Evolutionary conservation across 2,888 invertebrate genomes (phyloP), one percentile per base, ranked within the genome.

Genomic region (Oxycera nigricornis): DNA sequence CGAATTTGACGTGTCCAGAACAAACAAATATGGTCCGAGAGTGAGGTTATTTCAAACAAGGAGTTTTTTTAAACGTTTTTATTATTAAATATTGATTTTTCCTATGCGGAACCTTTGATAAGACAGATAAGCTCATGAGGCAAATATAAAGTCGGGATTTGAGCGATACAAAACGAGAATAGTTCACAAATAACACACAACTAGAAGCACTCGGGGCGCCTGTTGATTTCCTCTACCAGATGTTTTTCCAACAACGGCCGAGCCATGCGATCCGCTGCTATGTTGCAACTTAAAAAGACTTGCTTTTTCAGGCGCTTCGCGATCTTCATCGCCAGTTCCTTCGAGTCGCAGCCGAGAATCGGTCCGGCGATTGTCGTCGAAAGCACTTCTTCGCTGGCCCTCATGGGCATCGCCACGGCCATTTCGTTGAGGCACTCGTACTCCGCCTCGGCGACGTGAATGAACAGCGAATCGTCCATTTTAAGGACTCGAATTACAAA

Each of bases 251-350:
- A 76, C 35, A 81, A 57, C 2, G 83, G 82, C 50, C 82, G 76
- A 11, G 81, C 77, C 57, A 81, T 78, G 76, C 80, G 81, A 79
- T 86, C 84, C 4, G 82, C 78, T 31, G 82, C 80, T 4, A 87
- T 73, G 79, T 88, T 88, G 76, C 84, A 86, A 80, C 87, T 88
- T n/a, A 88, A 79, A 79, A 83, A 87, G 11, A 87, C 84, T 67
- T 83, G 84, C 78, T 87, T 87, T 2, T 83, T 81, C 14, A 86
- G 78, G 74, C 82, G 84, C 77, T 84, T 86, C 0, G 85, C 79
- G 24, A 88, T 76, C 77, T 84, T 84, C 72, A 76, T 77, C 1
- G 85, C 82, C 28, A 86, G 76, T 73, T 81, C 82, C 74, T 81
- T 79, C 0, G 85, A 85, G 22, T 80, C 78, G 70, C 81, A 81